Evolutionary conservation across 2,888 invertebrate species (phyloP), one percentile per base, ranked within the genome.

Genomic region (Heliconius charithonia): DNA sequence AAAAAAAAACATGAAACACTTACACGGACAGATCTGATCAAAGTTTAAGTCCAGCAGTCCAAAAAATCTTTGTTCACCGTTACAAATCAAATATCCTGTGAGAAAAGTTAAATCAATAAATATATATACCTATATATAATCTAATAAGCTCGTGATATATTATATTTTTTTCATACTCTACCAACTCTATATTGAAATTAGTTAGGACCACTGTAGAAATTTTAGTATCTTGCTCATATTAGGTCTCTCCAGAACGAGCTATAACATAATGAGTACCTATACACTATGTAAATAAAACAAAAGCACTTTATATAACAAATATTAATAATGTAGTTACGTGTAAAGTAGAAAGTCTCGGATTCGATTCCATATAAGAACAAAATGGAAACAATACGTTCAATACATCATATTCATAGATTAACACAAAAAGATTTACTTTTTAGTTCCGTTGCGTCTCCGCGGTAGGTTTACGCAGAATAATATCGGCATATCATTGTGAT

Each of bases 401-500:
- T 59, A 25, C n/a, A 72, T 56, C 59, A 59, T 72, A 25, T 62
- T 25, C 69, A 27, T 37, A 37, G 45, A 22, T 69, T 25, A 45
- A 16, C 9, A 78, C 25, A 65, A 71, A 72, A 72, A 67, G 27
- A 29, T 41, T 56, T 2, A 70, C 29, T 75, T 79, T 63, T 79
- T 75, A 29, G n/a, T n/a, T 32, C 45, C 37, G 51, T 77, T 73
- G 25, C 62, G 62, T 56, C 65, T 75, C 72, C 79, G 82, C 82
- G 80, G 82, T 82, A 82, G 79, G 81, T 81, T 77, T 4, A 27
- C 41, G 45, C 63, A 72, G 32, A 63, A 27, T 74, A 4, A 27
- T 74, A 69, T 37, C 51, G 37, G 62, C 63, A 75, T 63, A 78
- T 67, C 67, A 78, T 77, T 74, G 79, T 83, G 82, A 82, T 81